A percentile compares a stretch with the other conserved stretches of the same genome.
Conservation (phyloP, 2,113 vertebrate species). For the Sigmodon hispidus region DNA sequence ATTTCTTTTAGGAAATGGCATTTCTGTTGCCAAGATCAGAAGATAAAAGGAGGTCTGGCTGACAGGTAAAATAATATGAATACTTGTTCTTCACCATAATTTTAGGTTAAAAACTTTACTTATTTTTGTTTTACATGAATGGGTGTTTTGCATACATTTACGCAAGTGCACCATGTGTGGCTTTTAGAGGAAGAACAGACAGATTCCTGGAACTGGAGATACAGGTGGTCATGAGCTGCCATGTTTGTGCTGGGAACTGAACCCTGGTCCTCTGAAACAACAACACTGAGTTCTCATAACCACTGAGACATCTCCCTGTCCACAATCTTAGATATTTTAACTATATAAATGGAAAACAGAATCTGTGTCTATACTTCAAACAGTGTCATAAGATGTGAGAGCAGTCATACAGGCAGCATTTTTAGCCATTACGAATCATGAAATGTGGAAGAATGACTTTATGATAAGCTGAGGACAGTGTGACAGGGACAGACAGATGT, state of each 20-base stretch:
- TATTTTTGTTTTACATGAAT: neutral
- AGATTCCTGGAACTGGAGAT: neutral
- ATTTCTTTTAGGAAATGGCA: neutral
- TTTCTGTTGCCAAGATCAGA: conserved; percentile 31
- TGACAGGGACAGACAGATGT: neutral
- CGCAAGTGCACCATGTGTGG: neutral
- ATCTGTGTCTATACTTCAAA: neutral
- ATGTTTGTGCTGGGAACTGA: neutral
- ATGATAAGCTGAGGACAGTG: neutral
- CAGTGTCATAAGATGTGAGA: neutral
- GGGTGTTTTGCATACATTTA: neutral
- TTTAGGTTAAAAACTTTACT: neutral
- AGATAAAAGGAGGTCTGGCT: conserved; percentile 7
- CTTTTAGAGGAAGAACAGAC: neutral
- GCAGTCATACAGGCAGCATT: neutral
- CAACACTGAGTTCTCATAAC: neutral
- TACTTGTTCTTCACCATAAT: neutral
- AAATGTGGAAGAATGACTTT: neutral
- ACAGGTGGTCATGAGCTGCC: neutral
- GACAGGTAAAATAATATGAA: neutral
- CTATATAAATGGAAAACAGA: neutral
- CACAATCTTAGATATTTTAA: neutral
- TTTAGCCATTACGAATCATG: conserved; percentile 4
- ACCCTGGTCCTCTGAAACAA: neutral
- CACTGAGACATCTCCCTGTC: neutral